A percentile compares a stretch with the other conserved stretches of the same genome.
These are phyloP conservation scores for Iphiclides podalirius DNA, from an alignment of 2,888 invertebrate species.

Conservation along the genomic window DNA sequence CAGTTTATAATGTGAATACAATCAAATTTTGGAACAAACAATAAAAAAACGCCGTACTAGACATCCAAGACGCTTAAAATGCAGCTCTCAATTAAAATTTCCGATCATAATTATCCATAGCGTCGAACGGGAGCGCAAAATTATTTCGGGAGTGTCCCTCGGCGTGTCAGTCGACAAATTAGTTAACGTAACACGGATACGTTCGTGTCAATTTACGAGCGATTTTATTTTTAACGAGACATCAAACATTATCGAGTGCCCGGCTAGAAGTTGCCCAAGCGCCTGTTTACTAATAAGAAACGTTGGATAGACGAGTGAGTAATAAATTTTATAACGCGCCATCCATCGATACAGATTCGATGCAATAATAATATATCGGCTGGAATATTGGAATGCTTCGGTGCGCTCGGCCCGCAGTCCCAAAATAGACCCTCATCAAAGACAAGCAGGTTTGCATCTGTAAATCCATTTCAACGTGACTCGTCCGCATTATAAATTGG, in stretches of 20 bases:
- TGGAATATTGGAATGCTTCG: conserved; percentile 76
- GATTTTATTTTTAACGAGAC: conserved; percentile 77
- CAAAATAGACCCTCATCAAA: conserved; percentile 79
- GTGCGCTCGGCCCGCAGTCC: conserved; percentile 72
- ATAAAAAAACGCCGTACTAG: too few species aligned
- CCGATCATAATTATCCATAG: conserved; percentile 52
- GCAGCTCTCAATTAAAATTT: conserved; percentile 59
- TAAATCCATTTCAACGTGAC: conserved; percentile 79
- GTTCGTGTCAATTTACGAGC: conserved; percentile 67
- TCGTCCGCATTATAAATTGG: conserved; percentile 78
- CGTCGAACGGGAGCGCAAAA: conserved; percentile 50
- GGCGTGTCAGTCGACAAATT: conserved; percentile 72
- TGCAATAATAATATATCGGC: conserved; percentile 78
- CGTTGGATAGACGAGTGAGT: conserved; percentile 69
- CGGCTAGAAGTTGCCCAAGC: conserved; percentile 61
- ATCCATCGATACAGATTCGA: conserved; percentile 74
- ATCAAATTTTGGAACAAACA: too few species aligned
- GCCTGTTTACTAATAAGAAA: conserved; percentile 77
- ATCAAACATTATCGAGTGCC: conserved; percentile 74
- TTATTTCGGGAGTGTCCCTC: conserved; percentile 63
- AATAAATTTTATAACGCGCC: conserved; percentile 78
- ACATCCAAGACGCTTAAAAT: too few species aligned
- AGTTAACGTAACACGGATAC: conserved; percentile 59
- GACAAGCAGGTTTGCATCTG: conserved; percentile 79
- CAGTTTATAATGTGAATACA: too few species aligned